A percentile compares a stretch with the other conserved stretches of the same genome.
These are phyloP conservation scores for Penaeus chinensis DNA, from an alignment of 1,140 invertebrate species.

Conservation along the genomic window DNA sequence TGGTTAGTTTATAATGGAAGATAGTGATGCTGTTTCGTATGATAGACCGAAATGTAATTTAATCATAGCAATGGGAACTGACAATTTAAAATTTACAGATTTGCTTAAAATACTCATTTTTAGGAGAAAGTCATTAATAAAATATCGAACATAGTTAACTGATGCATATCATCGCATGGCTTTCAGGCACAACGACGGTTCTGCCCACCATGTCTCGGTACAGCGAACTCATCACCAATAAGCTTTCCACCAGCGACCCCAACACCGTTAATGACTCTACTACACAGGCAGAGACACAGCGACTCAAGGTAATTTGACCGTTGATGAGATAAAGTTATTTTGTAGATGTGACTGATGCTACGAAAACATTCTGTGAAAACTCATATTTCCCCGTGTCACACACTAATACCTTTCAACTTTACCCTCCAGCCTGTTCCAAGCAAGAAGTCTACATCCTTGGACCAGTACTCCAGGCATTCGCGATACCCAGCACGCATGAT, in stretches of 20 bases:
- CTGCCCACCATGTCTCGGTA: slow-evolving; percentile 50
- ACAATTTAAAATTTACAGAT: too few species aligned
- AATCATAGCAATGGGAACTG: too few species aligned
- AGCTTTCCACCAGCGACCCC: slow-evolving; percentile 53
- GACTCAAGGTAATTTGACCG: slow-evolving; percentile 20
- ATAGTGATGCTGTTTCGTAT: too few species aligned
- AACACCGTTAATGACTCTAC: slow-evolving; percentile 55
- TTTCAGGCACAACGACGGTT: slow-evolving; percentile 36
- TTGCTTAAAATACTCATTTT: too few species aligned
- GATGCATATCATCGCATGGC: too few species aligned
- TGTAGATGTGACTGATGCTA: not conserved
- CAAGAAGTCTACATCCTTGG: slow-evolving; percentile 42
- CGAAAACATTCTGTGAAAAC: too few species aligned
- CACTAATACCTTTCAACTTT: not conserved
- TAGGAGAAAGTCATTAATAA: too few species aligned
- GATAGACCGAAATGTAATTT: too few species aligned
- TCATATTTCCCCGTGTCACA: too few species aligned
- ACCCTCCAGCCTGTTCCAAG: slow-evolving; percentile 37
- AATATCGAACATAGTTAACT: too few species aligned
- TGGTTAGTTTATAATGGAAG: too few species aligned
- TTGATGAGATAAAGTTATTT: not conserved
- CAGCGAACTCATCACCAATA: slow-evolving; percentile 49
- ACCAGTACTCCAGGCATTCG: slow-evolving; percentile 17
- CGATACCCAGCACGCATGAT: slow-evolving; percentile 17
- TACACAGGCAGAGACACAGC: not conserved